Percentiles rank a stretch among this genome's conserved stretches.
Conservation (phyloP, 2,113 vertebrate genomes). For the Propithecus coquereli region DNA sequence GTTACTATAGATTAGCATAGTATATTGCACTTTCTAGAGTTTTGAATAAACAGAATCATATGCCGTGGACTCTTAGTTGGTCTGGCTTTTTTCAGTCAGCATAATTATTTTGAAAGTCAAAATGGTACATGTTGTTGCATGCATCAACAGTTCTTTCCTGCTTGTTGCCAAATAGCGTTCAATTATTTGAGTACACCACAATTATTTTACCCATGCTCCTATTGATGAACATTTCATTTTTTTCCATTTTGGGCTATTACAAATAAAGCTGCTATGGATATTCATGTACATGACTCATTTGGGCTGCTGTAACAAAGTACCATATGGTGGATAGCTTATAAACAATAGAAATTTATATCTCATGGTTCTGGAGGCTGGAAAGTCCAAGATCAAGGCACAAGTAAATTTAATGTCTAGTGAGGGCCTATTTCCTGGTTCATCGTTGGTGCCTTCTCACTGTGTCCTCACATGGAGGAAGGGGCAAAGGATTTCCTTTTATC, state of each 20-base stretch:
- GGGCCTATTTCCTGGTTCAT: neutral
- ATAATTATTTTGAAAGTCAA: neutral
- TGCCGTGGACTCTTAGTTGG: neutral
- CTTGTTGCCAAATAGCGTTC: neutral
- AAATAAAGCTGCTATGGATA: neutral
- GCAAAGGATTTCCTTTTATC: neutral
- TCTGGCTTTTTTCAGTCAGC: neutral
- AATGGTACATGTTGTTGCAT: neutral
- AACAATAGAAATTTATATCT: neutral
- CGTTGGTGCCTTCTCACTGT: neutral
- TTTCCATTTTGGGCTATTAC: neutral
- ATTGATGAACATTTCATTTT: neutral
- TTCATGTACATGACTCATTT: neutral
- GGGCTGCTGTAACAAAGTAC: neutral
- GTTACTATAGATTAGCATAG: neutral
- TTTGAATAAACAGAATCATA: neutral
- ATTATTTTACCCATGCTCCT: neutral
- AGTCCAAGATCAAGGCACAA: neutral
- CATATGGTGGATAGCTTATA: neutral
- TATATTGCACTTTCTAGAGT: neutral
- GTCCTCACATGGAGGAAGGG: rapidly evolving
- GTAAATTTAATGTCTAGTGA: neutral
- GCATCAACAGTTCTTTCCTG: neutral
- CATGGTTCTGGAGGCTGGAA: neutral
- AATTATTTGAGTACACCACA: neutral